Conservation (phyloP, 1,140 invertebrate genomes). For the Agrypnia vestita region DNA sequence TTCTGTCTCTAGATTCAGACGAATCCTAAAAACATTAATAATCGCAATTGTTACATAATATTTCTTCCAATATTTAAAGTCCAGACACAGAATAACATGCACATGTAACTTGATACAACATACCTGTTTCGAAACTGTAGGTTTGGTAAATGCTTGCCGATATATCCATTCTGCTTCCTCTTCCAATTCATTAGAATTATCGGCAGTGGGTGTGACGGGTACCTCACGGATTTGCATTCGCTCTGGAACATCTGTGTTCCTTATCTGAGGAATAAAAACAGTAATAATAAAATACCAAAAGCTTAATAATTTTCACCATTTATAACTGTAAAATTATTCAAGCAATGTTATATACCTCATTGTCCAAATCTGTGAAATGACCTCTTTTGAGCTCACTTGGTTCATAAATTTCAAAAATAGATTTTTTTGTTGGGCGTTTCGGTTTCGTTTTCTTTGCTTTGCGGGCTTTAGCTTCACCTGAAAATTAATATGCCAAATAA, state of each 20-base stretch:
- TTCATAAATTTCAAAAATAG: constrained; percentile 97
- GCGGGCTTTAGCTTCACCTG: constrained; percentile 60
- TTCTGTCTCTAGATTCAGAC: constrained; percentile 72
- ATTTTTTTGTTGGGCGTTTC: constrained; percentile 89
- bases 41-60: not conserved
- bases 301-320: not conserved
- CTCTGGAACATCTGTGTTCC: constrained; percentile 92
- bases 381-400: constrained; percentile 97
- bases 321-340: not conserved
- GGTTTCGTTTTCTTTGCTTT: constrained; percentile 79
- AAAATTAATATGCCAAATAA: not conserved
- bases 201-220: constrained; percentile 86
- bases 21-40: constrained; percentile 65
- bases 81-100: not conserved
- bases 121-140: constrained; percentile 85
- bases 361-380: constrained; percentile 95
- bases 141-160: constrained; percentile 91
- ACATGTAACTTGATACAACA: constrained; percentile 9
- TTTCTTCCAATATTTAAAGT: not conserved
- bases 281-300: not conserved
- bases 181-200: constrained; percentile 90
- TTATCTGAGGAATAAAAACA: constrained; percentile 73
- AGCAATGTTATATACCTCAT: constrained; percentile 77
- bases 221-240: constrained; percentile 93
- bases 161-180: constrained; percentile 99